Percentiles rank a stretch among this genome's conserved stretches.
These are phyloP conservation scores for Empis livida DNA, from an alignment of 2,888 invertebrate genomes.

Conservation along the genomic window DNA sequence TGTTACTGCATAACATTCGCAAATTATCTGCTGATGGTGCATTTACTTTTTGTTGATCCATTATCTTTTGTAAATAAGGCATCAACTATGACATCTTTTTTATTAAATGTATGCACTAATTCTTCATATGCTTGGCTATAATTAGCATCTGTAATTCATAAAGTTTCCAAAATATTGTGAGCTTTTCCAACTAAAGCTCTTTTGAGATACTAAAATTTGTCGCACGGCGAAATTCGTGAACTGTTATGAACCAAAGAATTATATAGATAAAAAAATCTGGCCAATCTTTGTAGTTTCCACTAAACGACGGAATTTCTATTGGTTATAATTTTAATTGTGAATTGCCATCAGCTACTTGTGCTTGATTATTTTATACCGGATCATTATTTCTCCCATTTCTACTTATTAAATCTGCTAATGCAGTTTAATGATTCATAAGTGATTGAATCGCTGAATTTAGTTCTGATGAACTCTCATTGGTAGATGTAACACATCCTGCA, in stretches of 20 bases:
- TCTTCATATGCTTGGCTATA: slow-evolving; percentile 1
- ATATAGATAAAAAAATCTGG: background rate
- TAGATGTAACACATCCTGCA: background rate
- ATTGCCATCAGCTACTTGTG: no score
- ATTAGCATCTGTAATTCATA: slow-evolving; percentile 3
- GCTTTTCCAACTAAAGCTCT: slow-evolving; percentile 4
- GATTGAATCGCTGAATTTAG: no score
- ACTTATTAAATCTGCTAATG: no score
- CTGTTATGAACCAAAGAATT: background rate
- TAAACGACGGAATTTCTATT: background rate
- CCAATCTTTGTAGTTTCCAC: background rate
- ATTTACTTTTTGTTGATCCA: slow-evolving; percentile 3
- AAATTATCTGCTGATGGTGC: background rate
- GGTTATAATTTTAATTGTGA: background rate
- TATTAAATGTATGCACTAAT: slow-evolving; percentile 1
- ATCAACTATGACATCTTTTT: slow-evolving; percentile 4
- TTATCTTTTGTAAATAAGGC: slow-evolving; percentile 4
- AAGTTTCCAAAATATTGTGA: background rate
- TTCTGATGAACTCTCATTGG: background rate
- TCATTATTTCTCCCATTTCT: no score
- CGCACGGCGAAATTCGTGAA: background rate
- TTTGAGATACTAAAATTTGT: slow-evolving; percentile 4
- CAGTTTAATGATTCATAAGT: no score
- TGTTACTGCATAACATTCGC: background rate
- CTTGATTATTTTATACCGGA: no score